A percentile compares a stretch with the other conserved stretches of the same genome.
Evolutionary conservation across 2,888 invertebrate genomes (phyloP).

Genomic region (Cephus runcator): DNA sequence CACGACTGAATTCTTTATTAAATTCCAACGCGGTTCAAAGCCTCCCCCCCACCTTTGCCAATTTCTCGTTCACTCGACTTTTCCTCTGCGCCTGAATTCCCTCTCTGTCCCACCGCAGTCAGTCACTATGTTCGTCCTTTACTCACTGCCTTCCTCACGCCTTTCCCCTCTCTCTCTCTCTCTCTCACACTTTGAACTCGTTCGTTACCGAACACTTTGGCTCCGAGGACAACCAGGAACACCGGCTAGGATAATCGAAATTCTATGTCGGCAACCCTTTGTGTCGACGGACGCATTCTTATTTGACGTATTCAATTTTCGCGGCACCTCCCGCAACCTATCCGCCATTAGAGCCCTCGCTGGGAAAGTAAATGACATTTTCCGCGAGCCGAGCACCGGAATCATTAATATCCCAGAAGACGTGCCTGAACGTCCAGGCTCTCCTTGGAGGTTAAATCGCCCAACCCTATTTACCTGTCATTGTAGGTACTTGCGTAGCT

Average conservation of each 20-base stretch:
- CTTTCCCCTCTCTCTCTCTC: background rate
- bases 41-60: background rate
- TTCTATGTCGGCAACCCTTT: slow-evolving; percentile 1
- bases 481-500: too few relatives aligned
- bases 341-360: background rate
- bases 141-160: background rate
- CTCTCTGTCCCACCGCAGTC: too few relatives aligned
- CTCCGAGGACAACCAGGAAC: background rate
- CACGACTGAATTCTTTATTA: slow-evolving; percentile 18
- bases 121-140: background rate
- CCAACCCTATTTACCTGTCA: too few relatives aligned
- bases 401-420: background rate
- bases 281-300: background rate
- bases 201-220: background rate
- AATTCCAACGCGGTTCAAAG: slow-evolving; percentile 18
- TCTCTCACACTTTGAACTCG: background rate
- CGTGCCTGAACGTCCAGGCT: too few relatives aligned
- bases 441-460: too few relatives aligned
- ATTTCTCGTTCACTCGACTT: background rate
- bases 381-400: slow-evolving; percentile 3
- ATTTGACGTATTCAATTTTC: slow-evolving; percentile 5
- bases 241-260: slow-evolving; percentile 1
- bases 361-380: slow-evolving; percentile 1
- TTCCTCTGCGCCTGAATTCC: too few relatives aligned
- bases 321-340: background rate